phyloP scores from a whole-genome alignment of 2,888 invertebrate genomes.

The Gortyna flavago region DNA sequence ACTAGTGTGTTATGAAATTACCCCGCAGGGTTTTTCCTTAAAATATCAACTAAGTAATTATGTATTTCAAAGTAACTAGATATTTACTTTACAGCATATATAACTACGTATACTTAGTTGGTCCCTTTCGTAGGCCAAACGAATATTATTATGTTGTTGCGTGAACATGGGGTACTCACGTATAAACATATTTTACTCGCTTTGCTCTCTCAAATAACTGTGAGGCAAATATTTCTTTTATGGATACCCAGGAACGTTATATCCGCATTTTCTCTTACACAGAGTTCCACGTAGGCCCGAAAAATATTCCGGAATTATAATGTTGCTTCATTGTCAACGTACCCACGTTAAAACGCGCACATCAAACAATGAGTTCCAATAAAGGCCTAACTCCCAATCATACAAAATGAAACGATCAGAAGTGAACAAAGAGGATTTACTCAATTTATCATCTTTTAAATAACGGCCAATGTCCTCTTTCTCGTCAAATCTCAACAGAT shows the following conservation, averaged over 20 bases:
- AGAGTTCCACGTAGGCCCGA: constrained; percentile 40
- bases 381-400: constrained; percentile 42
- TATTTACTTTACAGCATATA: neutral
- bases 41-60: neutral
- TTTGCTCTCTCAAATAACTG: constrained; percentile 58
- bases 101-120: neutral
- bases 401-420: constrained; percentile 40
- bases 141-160: constrained; percentile 19
- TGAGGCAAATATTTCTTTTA: constrained; percentile 64
- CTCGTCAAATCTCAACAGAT: constrained; percentile 61
- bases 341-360: constrained; percentile 20
- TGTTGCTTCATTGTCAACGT: constrained; percentile 40
- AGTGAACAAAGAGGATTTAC: constrained; percentile 48
- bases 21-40: neutral
- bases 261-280: constrained; percentile 52
- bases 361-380: constrained; percentile 46
- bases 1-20: neutral
- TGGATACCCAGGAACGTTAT: constrained; percentile 54
- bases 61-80: neutral
- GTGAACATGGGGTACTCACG: constrained; percentile 15
- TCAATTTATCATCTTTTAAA: constrained; percentile 49
- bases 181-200: constrained; percentile 32
- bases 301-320: constrained; percentile 48
- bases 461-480: constrained; percentile 39
- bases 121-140: constrained; percentile 5